Base-by-base conservation (phyloP, 2,888 invertebrate genomes). In the Synergus umbraculus region DNA sequence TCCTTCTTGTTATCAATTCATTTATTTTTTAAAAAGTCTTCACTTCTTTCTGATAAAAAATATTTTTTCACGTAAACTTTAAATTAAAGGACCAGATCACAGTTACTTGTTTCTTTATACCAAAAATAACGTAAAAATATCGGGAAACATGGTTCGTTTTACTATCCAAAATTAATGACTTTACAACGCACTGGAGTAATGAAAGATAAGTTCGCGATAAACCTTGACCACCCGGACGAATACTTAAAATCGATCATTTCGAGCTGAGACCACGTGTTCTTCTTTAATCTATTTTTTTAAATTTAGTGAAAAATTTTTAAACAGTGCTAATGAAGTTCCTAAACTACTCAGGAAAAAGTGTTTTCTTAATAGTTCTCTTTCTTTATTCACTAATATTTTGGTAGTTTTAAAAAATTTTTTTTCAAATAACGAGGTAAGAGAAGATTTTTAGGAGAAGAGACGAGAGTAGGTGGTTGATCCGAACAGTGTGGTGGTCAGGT, bases 401-500 rank as follows among this genome's bases (percentile, higher is more conserved):
- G n/a, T 15, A n/a, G 10, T 13, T 73, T 43, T 10, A 8, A 5
- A n/a, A 41, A 0, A 22, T 41, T 12, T 13, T 73, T 22, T 46
- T 13, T 49, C 0, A 15, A 10, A 22, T 10, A 15, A 29, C 49
- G 18, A 63, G 46, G 18, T 65, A 49, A 4, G 29, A 76, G 60
- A 49, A 10, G 46, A 43, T 77, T 54, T 18, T 66, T 10, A 76
- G 41, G 49, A 63, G 77, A 60, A 37, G 65, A 78, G 76, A 81
- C 66, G 73, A 84, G 81, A 83, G 81, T 83, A 83, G 85, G 88
- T 88, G 87, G 88, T 83, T 88, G 89, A 88, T 91, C 89, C 88
- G 89, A 81, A 87, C 89, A 83, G 89, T 87, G 87, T 89, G 91
- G 87, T 89, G 91, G 92, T 90, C 89, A 90, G 90, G 90, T 92